A percentile compares a stretch with the other conserved stretches of the same genome.
These are phyloP conservation scores for Triplophysa tibetana DNA, from an alignment of 2,113 vertebrate genomes.

Conservation along the genomic window DNA sequence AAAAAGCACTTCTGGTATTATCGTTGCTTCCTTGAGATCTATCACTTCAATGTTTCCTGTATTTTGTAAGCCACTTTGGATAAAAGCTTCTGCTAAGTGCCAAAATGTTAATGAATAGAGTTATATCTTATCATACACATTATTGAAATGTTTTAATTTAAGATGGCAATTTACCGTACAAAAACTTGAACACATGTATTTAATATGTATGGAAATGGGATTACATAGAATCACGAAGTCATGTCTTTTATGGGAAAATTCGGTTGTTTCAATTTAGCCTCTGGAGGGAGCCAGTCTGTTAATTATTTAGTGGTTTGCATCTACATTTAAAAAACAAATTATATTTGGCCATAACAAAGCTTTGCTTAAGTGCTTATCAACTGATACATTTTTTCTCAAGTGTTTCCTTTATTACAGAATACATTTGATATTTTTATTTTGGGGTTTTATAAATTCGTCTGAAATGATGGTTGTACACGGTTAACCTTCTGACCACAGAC, in stretches of 20 bases:
- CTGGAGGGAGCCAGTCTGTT: slow-evolving; percentile 35
- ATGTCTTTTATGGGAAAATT: not conserved
- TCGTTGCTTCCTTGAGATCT: too few relatives aligned
- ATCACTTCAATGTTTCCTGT: too few relatives aligned
- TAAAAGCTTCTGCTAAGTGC: too few relatives aligned
- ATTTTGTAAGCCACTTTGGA: too few relatives aligned
- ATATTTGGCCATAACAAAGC: not conserved
- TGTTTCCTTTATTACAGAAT: not conserved
- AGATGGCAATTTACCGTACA: not conserved
- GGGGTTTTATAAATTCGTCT: not conserved
- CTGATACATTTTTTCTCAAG: not conserved
- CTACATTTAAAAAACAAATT: not conserved
- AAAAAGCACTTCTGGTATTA: too few relatives aligned
- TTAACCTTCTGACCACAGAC: not conserved
- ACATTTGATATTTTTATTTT: not conserved
- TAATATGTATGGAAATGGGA: not conserved
- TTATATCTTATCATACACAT: too few relatives aligned
- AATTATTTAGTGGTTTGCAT: not conserved
- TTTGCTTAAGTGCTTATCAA: not conserved
- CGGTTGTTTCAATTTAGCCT: not conserved
- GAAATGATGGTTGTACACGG: not conserved
- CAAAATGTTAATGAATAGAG: too few relatives aligned
- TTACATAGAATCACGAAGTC: not conserved
- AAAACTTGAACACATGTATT: not conserved
- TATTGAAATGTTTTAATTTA: not conserved